Evolutionary conservation across 2,888 invertebrate genomes (phyloP).

Genomic region (Athalia rosae): DNA sequence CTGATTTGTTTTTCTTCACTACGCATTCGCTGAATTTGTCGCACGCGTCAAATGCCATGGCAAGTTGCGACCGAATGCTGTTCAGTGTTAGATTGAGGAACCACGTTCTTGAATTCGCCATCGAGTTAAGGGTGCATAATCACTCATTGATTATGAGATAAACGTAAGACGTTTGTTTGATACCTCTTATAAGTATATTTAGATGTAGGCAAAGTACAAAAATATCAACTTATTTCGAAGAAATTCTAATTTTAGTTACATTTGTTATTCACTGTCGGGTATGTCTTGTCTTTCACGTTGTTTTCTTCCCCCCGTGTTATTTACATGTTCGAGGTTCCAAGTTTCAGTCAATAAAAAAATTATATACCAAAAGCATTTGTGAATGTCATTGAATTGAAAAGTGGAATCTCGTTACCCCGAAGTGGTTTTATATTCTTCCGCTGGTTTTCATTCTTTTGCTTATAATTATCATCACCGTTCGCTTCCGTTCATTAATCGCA

Average conservation of each 20-base stretch:
- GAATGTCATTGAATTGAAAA: constrained; percentile 39
- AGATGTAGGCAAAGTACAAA: constrained; percentile 40
- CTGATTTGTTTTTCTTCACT: too few relatives aligned
- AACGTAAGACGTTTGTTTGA: neutral
- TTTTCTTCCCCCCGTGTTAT: neutral
- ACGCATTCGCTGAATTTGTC: too few relatives aligned
- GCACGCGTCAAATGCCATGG: too few relatives aligned
- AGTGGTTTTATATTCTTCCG: constrained; percentile 9
- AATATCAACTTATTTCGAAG: constrained; percentile 35
- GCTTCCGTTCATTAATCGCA: neutral
- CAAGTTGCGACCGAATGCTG: too few relatives aligned
- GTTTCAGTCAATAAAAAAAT: constrained; percentile 41
- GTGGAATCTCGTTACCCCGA: constrained; percentile 27
- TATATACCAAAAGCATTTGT: constrained; percentile 14
- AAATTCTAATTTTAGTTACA: constrained; percentile 33
- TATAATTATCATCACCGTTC: neutral
- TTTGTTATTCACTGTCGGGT: neutral
- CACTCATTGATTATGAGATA: neutral
- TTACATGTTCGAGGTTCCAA: constrained; percentile 38
- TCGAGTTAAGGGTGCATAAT: neutral
- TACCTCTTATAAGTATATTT: constrained; percentile 21
- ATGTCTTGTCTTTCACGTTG: neutral
- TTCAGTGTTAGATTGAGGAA: too few relatives aligned
- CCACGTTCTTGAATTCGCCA: too few relatives aligned
- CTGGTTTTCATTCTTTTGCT: neutral